Conservation (phyloP, 2,113 vertebrate genomes). For the Psophia crepitans region DNA sequence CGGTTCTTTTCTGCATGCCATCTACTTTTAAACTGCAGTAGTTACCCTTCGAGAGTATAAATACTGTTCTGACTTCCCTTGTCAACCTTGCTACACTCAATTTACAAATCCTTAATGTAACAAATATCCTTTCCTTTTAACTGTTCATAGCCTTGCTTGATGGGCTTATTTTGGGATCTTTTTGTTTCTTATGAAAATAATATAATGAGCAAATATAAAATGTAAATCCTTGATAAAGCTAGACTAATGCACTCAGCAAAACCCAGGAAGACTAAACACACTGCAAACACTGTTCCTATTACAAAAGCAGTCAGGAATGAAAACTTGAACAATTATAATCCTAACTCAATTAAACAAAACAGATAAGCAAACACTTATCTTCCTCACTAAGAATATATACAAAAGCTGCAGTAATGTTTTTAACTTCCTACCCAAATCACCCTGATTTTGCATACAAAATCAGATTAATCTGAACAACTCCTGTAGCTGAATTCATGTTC, state of each 20-base stretch:
- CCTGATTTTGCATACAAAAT: background rate
- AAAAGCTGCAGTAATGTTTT: background rate
- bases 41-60: background rate
- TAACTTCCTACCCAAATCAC: background rate
- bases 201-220: background rate
- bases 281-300: background rate
- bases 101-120: background rate
- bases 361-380: slow-evolving; percentile 12
- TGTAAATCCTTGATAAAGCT: background rate
- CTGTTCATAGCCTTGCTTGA: background rate
- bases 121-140: background rate
- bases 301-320: background rate
- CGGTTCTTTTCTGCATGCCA: background rate
- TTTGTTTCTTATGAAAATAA: background rate
- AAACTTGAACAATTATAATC: slow-evolving; percentile 14
- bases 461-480: background rate
- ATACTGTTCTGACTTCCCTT: background rate
- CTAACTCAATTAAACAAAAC: slow-evolving; percentile 5
- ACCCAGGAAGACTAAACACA: background rate
- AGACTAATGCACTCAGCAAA: background rate
- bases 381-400: background rate
- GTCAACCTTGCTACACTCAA: background rate
- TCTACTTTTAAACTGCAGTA: background rate
- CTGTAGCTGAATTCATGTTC: background rate
- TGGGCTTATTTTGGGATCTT: background rate